A percentile compares a stretch with the other conserved stretches of the same genome.
These are phyloP conservation scores for Heliconius hermathena DNA, from an alignment of 1,140 invertebrate species.

Conservation along the genomic window DNA sequence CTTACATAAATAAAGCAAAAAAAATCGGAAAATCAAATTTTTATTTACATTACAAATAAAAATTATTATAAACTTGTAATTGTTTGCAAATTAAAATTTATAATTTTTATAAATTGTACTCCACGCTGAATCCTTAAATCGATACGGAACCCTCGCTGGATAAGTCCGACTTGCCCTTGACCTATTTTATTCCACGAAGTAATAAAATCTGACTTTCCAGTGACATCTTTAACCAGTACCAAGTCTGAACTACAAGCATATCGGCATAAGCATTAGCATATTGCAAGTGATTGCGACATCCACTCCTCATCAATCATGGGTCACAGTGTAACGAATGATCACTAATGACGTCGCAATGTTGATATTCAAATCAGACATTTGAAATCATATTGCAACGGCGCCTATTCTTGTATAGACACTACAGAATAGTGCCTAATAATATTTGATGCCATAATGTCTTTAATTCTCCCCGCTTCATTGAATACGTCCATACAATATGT, in stretches of 20 bases:
- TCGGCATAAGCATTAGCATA: conserved; percentile 4
- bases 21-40: no score
- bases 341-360: conserved; percentile 58
- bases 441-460: conserved; percentile 17
- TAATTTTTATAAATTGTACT: no score
- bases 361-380: conserved; percentile 49
- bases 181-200: no score
- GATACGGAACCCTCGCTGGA: no score
- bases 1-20: no score
- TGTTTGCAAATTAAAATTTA: no score
- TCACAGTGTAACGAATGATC: conserved; percentile 50
- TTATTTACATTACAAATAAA: no score
- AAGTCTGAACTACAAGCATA: not conserved
- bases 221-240: not conserved
- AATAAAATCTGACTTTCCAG: not conserved
- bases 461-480: conserved; percentile 15
- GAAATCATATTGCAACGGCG: conserved; percentile 40
- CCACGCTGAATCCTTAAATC: no score
- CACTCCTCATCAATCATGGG: conserved; percentile 58
- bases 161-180: no score
- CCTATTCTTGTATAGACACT: conserved; percentile 11
- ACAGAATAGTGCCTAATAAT: conserved; percentile 10
- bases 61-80: no score
- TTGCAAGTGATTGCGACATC: conserved; percentile 54
- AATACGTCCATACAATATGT: conserved; percentile 9